These are phyloP conservation scores for Lepidurus apus DNA, from an alignment of 1,140 invertebrate species.

Conservation along the genomic window DNA sequence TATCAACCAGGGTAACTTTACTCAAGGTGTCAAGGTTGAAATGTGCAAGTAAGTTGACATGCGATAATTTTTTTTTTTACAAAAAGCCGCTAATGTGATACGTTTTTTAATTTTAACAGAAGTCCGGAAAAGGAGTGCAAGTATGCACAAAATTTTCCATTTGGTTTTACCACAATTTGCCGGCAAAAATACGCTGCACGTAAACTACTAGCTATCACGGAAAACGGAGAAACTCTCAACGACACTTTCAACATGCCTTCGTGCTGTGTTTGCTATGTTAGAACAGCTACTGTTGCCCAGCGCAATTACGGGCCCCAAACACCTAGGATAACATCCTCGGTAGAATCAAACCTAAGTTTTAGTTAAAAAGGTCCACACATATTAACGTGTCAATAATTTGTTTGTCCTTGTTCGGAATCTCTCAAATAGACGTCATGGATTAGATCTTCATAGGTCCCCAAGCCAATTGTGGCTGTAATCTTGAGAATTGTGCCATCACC, in stretches of 20 bases:
- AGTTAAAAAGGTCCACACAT: neutral
- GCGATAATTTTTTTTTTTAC: neutral
- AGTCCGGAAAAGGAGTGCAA: constrained; percentile 40
- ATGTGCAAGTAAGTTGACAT: constrained; percentile 49
- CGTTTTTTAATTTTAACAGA: constrained; percentile 35
- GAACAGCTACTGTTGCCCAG: neutral
- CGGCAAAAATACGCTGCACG: constrained; percentile 53
- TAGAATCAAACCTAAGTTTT: neutral
- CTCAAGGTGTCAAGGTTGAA: constrained; percentile 53
- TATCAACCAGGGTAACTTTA: constrained; percentile 52
- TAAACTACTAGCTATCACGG: neutral
- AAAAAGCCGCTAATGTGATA: neutral
- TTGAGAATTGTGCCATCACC: neutral
- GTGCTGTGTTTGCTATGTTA: neutral
- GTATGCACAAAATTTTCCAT: constrained; percentile 45
- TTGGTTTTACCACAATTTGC: constrained; percentile 52
- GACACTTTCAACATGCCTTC: neutral
- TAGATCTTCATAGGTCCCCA: neutral
- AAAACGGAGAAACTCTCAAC: neutral
- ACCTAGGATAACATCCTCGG: neutral
- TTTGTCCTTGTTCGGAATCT: neutral
- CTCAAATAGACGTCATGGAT: neutral
- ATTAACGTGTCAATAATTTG: neutral
- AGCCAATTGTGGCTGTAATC: too few relatives aligned
- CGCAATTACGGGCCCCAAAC: neutral